Evolutionary conservation across 2,113 vertebrate genomes (phyloP), one percentile per base, ranked within the genome.

Genomic region (Dromiciops gliroides): DNA sequence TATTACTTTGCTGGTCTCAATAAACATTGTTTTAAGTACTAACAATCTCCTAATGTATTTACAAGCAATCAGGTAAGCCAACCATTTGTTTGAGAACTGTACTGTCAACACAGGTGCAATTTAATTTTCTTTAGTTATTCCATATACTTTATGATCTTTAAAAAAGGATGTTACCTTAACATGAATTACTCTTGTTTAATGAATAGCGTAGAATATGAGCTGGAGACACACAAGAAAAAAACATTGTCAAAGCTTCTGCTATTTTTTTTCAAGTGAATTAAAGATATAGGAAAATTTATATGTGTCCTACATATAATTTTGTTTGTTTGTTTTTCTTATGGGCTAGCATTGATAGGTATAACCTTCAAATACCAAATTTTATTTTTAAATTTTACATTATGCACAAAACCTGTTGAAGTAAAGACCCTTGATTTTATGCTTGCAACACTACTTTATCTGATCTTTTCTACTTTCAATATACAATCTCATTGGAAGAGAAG

Each of bases 11-110:
- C 28, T 90, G 49, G 92, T 47, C 89, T 31, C 56, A 94, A 67
- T 88, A 83, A 51, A 51, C 11, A 53, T 9, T 89, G 3, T 67
- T 92, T 92, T 91, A 91, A 93, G 51, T 90, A 93, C 89, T 53
- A n/a, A 0, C 0, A 8, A 89, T 48, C 49, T 89, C 25, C 8
- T 75, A 8, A 8, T 50, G 31, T 31, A 92, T 93, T 92, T 51
- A 22, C 7, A 60, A 94, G 50, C 25, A 2, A 89, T 90, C 48
- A 24, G 28, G 89, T 89, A 48, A 88, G 53, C 28, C 93, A 95
- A 2, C 22, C 94, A 83, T 56, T 56, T 7, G 8, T 56, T 60
- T 60, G 56, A 31, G 56, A 60, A 31, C 56, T 60, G 9, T 31
- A 12, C 91, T 47, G 7, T 2, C n/a, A 24, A 67, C 2, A 60